Percentiles rank a stretch among this genome's conserved stretches.
Conservation (phyloP, 1,140 invertebrate species). For the Tetraneura akinire region DNA sequence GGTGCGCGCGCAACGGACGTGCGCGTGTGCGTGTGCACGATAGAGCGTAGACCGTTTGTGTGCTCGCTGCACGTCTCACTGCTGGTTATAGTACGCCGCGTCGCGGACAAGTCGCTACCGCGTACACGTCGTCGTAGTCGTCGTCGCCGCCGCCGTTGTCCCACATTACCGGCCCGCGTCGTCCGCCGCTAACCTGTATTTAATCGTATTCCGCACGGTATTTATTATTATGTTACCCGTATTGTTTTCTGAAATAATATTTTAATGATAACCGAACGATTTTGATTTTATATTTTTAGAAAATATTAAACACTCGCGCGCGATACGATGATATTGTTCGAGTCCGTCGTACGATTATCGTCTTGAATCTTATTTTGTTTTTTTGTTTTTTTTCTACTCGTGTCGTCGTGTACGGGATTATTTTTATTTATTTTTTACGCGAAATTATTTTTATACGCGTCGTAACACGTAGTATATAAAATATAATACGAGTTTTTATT, state of each 20-base stretch:
- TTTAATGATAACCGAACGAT: no score
- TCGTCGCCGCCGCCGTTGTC: not conserved
- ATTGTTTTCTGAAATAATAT: no score
- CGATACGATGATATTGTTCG: no score
- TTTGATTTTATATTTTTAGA: no score
- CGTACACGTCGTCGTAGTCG: not conserved
- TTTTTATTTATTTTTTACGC: conserved; percentile 4
- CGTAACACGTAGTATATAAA: no score
- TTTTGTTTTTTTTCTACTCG: no score
- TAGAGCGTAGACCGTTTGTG: not conserved
- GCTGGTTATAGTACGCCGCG: conserved; percentile 19
- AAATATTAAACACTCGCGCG: no score
- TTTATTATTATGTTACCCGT: no score
- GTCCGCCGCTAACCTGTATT: not conserved
- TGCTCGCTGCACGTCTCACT: not conserved
- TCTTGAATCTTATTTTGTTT: no score
- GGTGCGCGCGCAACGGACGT: not conserved
- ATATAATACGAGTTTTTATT: no score
- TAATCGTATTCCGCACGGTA: no score
- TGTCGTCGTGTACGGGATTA: not conserved
- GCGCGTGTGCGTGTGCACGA: not conserved
- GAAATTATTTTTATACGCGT: not conserved
- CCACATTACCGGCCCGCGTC: conserved; percentile 23
- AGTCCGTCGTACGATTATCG: no score
- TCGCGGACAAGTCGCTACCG: conserved; percentile 29